These are phyloP conservation scores for Tanytarsus gracilentus DNA, from an alignment of 2,888 invertebrate species.

Conservation along the genomic window DNA sequence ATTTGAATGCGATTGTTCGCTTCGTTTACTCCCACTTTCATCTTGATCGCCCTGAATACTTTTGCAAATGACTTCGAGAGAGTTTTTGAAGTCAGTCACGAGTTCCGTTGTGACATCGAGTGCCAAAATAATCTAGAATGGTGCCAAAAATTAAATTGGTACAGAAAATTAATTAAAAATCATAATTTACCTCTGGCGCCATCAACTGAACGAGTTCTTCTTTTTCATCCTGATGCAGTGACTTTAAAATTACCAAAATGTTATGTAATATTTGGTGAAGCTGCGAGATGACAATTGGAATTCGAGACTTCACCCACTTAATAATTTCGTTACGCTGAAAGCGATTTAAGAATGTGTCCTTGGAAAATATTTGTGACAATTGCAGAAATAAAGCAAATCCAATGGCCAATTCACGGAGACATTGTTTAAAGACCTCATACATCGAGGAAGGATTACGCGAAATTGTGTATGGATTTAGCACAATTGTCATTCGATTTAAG, in stretches of 20 bases:
- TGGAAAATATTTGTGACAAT: slow-evolving; percentile 56
- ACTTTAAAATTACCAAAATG: slow-evolving; percentile 50
- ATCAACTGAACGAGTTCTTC: slow-evolving; percentile 55
- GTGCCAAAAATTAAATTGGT: neutral
- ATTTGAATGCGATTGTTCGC: slow-evolving; percentile 33
- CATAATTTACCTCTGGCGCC: slow-evolving; percentile 52
- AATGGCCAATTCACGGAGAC: slow-evolving; percentile 52
- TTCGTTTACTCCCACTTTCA: slow-evolving; percentile 31
- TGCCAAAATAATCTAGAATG: slow-evolving; percentile 33
- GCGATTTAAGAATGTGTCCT: slow-evolving; percentile 52
- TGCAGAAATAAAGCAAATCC: slow-evolving; percentile 49
- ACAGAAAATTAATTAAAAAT: neutral
- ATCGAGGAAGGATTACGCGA: slow-evolving; percentile 50
- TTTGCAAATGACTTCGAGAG: slow-evolving; percentile 52
- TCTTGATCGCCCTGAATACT: slow-evolving; percentile 32
- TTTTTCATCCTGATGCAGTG: slow-evolving; percentile 49
- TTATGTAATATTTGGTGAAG: slow-evolving; percentile 52
- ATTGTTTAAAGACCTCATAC: slow-evolving; percentile 54
- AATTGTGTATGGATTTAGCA: slow-evolving; percentile 45
- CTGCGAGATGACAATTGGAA: slow-evolving; percentile 57
- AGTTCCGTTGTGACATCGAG: slow-evolving; percentile 51
- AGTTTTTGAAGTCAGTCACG: slow-evolving; percentile 51
- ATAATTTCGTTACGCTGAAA: slow-evolving; percentile 59
- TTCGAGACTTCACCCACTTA: slow-evolving; percentile 54
- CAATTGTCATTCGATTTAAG: slow-evolving; percentile 51